Base-by-base conservation (phyloP, 2,888 invertebrate species). In the Zele albiditarsus region DNA sequence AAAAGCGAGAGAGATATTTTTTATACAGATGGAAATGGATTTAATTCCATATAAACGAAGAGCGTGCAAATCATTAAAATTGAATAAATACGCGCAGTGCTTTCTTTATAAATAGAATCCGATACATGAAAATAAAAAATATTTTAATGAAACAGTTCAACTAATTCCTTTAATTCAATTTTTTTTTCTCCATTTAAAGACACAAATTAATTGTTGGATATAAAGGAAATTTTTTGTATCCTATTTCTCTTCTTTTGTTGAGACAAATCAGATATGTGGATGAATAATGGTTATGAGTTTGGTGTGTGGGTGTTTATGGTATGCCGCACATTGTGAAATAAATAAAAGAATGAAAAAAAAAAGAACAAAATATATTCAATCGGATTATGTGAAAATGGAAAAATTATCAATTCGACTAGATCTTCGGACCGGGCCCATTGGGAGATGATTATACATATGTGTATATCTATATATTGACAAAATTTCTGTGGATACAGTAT, bases 301-400 rank as follows among this genome's bases (percentile, higher is more conserved):
- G 46, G 46, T 46, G 5, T 53, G 1, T 53, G 53, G 8, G 53
- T 10, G n/a, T 20, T 20, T 20, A 20, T 53, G 23, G 23, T 53
- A 3, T 53, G 5, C 20, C 53, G 23, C 20, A 23, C 53, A 53
- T 20, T 20, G 53, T 23, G 53, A 20, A 53, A 53, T 20, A 10
- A 53, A 53, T 20, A 53, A 20, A 53, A 1, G 8, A 23, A 42
- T 23, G 23, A 53, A 42, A 62, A 60, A 72, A 69, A 71, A 68
- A 58, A 75, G 14, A 53, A 76, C 77, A 79, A 77, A 77, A 78
- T 74, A 78, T 74, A 79, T 79, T 79, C 78, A 79, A 80, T 80
- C 78, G 78, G 80, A 79, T 80, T 79, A 77, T 70, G 77, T 73
- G 79, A 79, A 80, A 80, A 80, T 80, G 78, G 80, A 80, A 80